A percentile compares a stretch with the other conserved stretches of the same genome.
Conservation (phyloP, 2,797 vertebrate species). For the Heteromormyrus szaboi region DNA sequence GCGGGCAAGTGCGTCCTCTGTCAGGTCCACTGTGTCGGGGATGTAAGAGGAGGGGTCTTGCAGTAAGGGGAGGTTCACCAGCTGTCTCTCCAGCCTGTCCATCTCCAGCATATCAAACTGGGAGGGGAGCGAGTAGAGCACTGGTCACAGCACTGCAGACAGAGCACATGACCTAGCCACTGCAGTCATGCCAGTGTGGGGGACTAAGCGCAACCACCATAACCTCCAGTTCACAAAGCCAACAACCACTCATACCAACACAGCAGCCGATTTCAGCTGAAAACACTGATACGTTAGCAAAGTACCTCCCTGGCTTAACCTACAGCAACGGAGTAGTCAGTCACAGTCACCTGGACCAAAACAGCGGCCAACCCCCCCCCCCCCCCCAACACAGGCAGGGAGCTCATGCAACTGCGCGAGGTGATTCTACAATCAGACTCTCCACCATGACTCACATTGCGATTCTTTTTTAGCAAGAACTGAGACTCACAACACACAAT, state of each 20-base stretch:
- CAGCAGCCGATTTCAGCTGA: not conserved
- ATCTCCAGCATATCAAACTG: slow-evolving; percentile 98
- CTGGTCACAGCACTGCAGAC: not conserved
- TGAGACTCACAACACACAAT: not conserved
- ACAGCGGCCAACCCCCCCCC: not conserved
- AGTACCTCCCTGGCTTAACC: not conserved
- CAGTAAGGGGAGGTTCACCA: slow-evolving; percentile 88
- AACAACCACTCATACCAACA: not conserved
- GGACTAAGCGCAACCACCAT: not conserved
- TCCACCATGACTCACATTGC: not conserved
- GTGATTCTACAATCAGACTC: not conserved
- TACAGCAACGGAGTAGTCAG: not conserved
- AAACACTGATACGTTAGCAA: not conserved
- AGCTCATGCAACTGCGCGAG: not conserved
- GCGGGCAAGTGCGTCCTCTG: slow-evolving; percentile 80
- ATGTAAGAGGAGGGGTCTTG: slow-evolving; percentile 86
- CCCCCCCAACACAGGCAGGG: not conserved
- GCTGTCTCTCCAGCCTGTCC: slow-evolving; percentile 87
- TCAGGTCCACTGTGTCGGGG: slow-evolving; percentile 91
- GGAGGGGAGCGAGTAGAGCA: not conserved
- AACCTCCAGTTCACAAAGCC: not conserved
- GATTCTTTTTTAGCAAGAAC: not conserved
- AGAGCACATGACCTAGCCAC: not conserved
- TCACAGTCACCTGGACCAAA: not conserved
- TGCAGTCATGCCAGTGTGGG: not conserved